Conservation (phyloP, 2,113 vertebrate genomes). For the Epinephelus moara region DNA sequence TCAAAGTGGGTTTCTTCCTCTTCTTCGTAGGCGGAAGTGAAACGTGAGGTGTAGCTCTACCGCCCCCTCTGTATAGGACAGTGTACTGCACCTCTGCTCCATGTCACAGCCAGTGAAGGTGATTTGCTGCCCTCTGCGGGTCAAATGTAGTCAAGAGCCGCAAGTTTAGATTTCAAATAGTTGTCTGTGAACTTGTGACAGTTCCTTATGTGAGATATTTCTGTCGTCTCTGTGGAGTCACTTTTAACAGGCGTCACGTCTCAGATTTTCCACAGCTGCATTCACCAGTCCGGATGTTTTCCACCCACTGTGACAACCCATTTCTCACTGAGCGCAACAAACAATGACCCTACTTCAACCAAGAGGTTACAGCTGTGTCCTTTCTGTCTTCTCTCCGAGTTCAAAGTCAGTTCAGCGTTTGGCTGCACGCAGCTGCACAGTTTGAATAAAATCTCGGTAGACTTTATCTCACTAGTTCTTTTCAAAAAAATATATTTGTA, state of each 20-base stretch:
- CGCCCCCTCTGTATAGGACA: not conserved
- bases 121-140: conserved; percentile 53
- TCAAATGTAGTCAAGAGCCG: not conserved
- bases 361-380: conserved; percentile 60
- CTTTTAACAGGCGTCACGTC: not conserved
- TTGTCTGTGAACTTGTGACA: not conserved
- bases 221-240: not conserved
- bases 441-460: not conserved
- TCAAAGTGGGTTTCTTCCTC: conserved; percentile 37
- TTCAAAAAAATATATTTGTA: not conserved
- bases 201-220: not conserved
- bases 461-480: not conserved
- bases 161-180: not conserved
- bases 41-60: not conserved
- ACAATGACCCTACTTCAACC: conserved; percentile 54
- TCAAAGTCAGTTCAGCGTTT: conserved; percentile 19
- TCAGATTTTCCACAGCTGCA: conserved; percentile 57
- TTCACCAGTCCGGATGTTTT: conserved; percentile 57
- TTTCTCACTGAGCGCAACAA: conserved; percentile 29
- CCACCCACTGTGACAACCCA: conserved; percentile 7
- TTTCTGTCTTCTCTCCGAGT: conserved; percentile 9
- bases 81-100: not conserved
- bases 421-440: not conserved
- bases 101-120: not conserved
- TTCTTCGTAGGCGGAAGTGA: conserved; percentile 36